phyloP scores from a whole-genome alignment of 1,140 invertebrate genomes.

The Drosophila cardini region DNA sequence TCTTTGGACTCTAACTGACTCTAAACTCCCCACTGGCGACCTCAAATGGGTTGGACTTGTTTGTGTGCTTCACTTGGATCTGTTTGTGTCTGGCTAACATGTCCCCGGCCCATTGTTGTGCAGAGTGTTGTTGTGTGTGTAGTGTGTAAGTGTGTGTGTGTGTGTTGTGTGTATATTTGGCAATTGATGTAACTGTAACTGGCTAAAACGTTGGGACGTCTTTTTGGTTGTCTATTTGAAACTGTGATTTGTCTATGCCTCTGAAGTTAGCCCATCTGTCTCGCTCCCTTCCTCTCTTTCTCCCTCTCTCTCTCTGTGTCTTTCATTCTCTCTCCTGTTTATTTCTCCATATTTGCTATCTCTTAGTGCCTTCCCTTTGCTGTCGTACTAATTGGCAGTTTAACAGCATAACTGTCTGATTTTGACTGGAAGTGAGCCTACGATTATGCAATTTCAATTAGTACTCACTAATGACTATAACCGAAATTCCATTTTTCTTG shows the following conservation, averaged over 20 bases:
- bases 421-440: conserved; percentile 44
- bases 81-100: conserved; percentile 68
- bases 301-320: not conserved
- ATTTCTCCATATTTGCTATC: not conserved
- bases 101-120: conserved; percentile 71
- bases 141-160: conserved; percentile 17
- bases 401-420: conserved; percentile 64
- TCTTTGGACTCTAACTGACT: not conserved
- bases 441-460: conserved; percentile 77
- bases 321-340: conserved; percentile 3
- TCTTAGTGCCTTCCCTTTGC: conserved; percentile 12
- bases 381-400: conserved; percentile 73
- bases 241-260: conserved; percentile 63
- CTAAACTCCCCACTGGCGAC: conserved; percentile 3
- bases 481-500: not conserved
- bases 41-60: conserved; percentile 34
- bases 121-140: conserved; percentile 21
- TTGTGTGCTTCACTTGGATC: conserved; percentile 47
- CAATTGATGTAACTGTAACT: conserved; percentile 75
- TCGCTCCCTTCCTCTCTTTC: not conserved
- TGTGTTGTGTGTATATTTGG: conserved; percentile 47
- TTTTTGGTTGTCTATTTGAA: conserved; percentile 78
- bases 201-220: conserved; percentile 69
- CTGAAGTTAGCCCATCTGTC: conserved; percentile 3
- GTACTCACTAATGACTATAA: conserved; percentile 48